Evolutionary conservation across 2,797 vertebrate genomes (phyloP), one percentile per base, ranked within the genome.

Genomic region (Oryzias dopingdopingensis): DNA sequence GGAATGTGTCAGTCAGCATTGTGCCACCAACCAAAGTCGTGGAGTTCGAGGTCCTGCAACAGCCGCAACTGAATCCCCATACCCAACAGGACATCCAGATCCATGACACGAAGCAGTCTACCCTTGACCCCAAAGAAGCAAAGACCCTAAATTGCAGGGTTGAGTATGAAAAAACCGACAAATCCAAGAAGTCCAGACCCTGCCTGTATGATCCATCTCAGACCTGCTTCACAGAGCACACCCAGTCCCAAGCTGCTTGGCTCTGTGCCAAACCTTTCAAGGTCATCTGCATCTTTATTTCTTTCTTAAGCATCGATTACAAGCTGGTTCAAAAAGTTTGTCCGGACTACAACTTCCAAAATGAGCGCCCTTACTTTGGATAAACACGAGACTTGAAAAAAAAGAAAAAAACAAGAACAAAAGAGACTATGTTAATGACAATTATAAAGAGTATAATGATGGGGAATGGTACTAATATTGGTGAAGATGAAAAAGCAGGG

Each of bases 271-370:
- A 99, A 74, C 97, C 97, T 79, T 99, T 99, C 90, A 99, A 99
- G 81, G 96, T 99, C 77, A 98, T 99, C 90, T 99, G 96, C 85
- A 97, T 99, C 87, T 99, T 99, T 89, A 95, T 98, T 86, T 97
- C 96, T 68, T 99, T 98, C 92, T 94, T 96, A 74, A 98, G 96
- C 88, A 94, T 96, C 61, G 96, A 98, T 80, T 99, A 99, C 90
- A 99, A 98, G 94, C 90, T 99, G 81, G 96, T 98, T 75, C 96
- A 98, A 86, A 99, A 99, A 88, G 96, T 98, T 78, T 98, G 96
- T 71, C 96, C 96, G 47, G 96, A 99, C 88, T 96, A 98, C 89
- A 98, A 97, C 91, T 99, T 98, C 91, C 96, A 98, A 92, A 96
- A 92, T 43, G 95, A 98, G 68, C 93, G 94, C 64, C 95, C 96